These are phyloP conservation scores for Mystacides longicornis DNA, from an alignment of 2,888 invertebrate species.

Conservation along the genomic window DNA sequence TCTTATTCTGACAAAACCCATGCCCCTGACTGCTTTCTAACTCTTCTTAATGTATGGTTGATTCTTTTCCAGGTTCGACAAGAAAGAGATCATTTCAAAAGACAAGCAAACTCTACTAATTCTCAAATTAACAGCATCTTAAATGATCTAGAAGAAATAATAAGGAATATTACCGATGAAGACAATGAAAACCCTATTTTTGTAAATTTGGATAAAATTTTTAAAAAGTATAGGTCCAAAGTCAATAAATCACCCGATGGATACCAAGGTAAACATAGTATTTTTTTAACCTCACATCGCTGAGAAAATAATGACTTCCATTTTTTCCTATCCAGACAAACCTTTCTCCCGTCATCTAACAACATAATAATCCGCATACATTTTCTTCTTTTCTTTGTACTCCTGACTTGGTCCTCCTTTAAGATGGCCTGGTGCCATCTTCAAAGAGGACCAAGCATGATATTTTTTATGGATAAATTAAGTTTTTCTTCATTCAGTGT, in stretches of 20 bases:
- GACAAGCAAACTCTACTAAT: constrained; percentile 14
- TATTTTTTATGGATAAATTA: too few relatives aligned
- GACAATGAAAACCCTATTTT: not conserved
- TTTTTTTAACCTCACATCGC: not conserved
- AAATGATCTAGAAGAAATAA: constrained; percentile 13
- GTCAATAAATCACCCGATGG: constrained; percentile 1
- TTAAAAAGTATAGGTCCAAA: constrained; percentile 6
- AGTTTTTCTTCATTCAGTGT: too few relatives aligned
- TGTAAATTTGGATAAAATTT: constrained; percentile 8
- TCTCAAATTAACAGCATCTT: constrained; percentile 39
- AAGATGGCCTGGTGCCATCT: too few relatives aligned
- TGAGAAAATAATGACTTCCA: too few relatives aligned
- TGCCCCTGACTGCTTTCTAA: not conserved
- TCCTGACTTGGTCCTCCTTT: too few relatives aligned
- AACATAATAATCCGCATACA: too few relatives aligned
- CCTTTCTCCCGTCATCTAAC: too few relatives aligned
- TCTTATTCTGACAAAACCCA: too few relatives aligned
- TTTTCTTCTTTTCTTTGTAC: too few relatives aligned
- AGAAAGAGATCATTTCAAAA: constrained; percentile 19
- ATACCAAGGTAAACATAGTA: not conserved
- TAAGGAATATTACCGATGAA: not conserved
- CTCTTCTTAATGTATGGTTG: too few relatives aligned
- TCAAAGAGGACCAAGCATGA: too few relatives aligned
- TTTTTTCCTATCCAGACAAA: not conserved
- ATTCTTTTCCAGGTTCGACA: constrained; percentile 18